Base-by-base conservation (phyloP, 2,113 vertebrate genomes). In the Sisor rabdophorus region DNA sequence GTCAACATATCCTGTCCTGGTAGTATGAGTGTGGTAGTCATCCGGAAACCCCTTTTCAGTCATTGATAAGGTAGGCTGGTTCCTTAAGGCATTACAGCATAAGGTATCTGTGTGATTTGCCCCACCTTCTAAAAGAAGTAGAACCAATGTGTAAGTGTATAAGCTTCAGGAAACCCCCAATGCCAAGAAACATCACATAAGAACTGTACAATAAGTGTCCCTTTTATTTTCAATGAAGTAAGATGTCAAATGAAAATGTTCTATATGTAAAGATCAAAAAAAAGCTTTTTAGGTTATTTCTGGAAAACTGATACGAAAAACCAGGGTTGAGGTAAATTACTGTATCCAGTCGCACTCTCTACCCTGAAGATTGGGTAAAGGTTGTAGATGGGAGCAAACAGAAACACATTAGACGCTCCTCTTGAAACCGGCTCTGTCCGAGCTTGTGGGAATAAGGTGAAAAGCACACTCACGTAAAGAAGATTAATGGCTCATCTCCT, bases 401-500 rank as follows among this genome's bases (percentile, higher is more conserved):
- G 63, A 74, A 63, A 68, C 63, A 73, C 52, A 68, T 73, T 74
- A 36, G 67, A 26, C 48, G n/a, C 36, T 22, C 44, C 40, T 73
- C 60, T 47, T 54, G 32, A 28, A 48, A 28, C 17, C 55, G 70
- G 30, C 56, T 61, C 71, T 68, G 63, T 59, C 55, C 44, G 22
- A 36, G 67, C 58, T 67, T 55, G 54, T 48, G 26, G 76, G 75
- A 75, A 78, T 81, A 78, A 58, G 74, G 71, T 24, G 56, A 58
- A 73, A 75, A 52, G 58, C 80, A 71, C 64, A 71, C 70, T 75
- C 63, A 60, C 44, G 12, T 65, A 78, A 78, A 79, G 59, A 79
- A 79, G 67, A 82, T 75, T 53, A 82, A 82, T 75, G 72, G 47
- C 53, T 67, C 55, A 59, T 64, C 44, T 59, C 28, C 30, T 44